phyloP scores from a whole-genome alignment of 2,888 invertebrate species.

The Erebia ligea region DNA sequence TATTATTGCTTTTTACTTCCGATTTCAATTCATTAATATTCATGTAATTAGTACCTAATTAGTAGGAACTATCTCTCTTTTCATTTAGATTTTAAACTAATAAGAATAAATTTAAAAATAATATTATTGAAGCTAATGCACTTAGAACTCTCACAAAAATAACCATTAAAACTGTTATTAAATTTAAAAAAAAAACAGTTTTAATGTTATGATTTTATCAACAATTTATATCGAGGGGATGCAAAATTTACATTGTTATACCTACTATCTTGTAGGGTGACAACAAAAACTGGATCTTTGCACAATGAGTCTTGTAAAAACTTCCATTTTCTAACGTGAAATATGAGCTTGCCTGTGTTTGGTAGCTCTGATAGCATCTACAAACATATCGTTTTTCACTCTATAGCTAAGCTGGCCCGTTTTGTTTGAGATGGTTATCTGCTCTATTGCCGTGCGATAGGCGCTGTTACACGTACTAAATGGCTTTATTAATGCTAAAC shows the following conservation, averaged over 20 bases:
- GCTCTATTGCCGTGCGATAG: slow-evolving; percentile 59
- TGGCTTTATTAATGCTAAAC: slow-evolving; percentile 49
- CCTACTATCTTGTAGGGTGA: slow-evolving; percentile 33
- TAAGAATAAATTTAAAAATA: too few species aligned
- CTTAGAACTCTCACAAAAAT: too few species aligned
- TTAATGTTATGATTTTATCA: slow-evolving; percentile 36
- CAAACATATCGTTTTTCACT: slow-evolving; percentile 79
- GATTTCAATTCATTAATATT: too few species aligned
- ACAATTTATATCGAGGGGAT: slow-evolving; percentile 30
- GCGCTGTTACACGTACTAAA: slow-evolving; percentile 48
- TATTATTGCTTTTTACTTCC: too few species aligned
- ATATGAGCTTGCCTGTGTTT: slow-evolving; percentile 53
- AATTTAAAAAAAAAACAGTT: slow-evolving; percentile 17
- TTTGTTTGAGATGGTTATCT: slow-evolving; percentile 52
- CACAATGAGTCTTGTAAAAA: slow-evolving; percentile 43
- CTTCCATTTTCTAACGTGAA: slow-evolving; percentile 46
- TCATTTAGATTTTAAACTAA: too few species aligned
- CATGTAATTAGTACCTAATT: too few species aligned
- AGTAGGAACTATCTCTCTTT: too few species aligned
- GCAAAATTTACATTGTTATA: slow-evolving; percentile 30
- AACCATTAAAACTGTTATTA: too few species aligned
- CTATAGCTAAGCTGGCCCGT: slow-evolving; percentile 58
- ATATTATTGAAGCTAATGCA: too few species aligned
- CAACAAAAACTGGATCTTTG: slow-evolving; percentile 37
- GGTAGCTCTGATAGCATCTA: slow-evolving; percentile 70